A percentile compares a stretch with the other conserved stretches of the same genome.
Evolutionary conservation across 2,797 vertebrate genomes (phyloP).

Genomic region (Danio kyathit): DNA sequence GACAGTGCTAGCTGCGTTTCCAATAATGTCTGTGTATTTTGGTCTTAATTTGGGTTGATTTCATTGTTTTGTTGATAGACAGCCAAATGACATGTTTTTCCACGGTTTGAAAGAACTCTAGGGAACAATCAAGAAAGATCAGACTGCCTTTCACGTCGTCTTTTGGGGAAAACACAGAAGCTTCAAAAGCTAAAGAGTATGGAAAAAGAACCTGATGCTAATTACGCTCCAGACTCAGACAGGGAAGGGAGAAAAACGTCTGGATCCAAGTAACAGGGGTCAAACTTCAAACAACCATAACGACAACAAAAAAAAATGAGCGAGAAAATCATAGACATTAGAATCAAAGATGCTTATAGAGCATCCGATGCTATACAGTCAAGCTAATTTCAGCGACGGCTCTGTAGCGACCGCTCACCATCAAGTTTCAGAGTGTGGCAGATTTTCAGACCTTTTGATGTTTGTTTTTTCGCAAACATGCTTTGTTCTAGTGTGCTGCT

Average conservation of each 20-base stretch:
- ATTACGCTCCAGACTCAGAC: constrained; percentile 62
- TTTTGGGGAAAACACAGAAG: constrained; percentile 28
- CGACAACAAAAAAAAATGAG: constrained; percentile 19
- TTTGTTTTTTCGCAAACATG: constrained; percentile 46
- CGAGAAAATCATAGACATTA: constrained; percentile 41
- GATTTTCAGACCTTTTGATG: constrained; percentile 53
- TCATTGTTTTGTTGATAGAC: constrained; percentile 44
- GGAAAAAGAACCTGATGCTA: constrained; percentile 61
- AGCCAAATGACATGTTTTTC: constrained; percentile 59
- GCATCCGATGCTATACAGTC: constrained; percentile 17
- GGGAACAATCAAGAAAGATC: constrained; percentile 59
- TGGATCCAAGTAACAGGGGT: constrained; percentile 50
- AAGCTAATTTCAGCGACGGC: constrained; percentile 45
- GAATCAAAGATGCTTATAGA: constrained; percentile 43
- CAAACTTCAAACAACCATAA: constrained; percentile 57
- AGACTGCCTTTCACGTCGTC: constrained; percentile 48
- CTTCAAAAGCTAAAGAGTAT: constrained; percentile 54
- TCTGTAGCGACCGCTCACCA: constrained; percentile 14
- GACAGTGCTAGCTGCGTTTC: background rate
- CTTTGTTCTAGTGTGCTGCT: constrained; percentile 35
- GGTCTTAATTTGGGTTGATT: constrained; percentile 44
- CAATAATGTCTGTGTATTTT: background rate
- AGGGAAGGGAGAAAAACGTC: constrained; percentile 53
- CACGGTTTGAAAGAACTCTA: constrained; percentile 35
- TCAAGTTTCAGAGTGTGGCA: constrained; percentile 47